Percentiles rank a stretch among this genome's conserved stretches.
phyloP scores from a whole-genome alignment of 2,797 vertebrate species.

The Tamandua tetradactyla region DNA sequence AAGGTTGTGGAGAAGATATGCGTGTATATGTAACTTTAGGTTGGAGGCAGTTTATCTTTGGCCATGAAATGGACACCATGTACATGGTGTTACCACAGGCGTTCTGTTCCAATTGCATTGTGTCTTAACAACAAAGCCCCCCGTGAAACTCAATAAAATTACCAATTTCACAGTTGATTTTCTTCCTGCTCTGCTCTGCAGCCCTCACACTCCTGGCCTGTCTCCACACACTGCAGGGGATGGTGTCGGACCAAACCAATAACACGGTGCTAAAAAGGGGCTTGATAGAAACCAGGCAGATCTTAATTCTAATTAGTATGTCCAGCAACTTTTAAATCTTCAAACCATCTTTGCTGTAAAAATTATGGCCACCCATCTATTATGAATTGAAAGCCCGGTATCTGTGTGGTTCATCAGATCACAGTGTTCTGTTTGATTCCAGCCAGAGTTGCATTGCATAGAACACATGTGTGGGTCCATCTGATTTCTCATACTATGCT shows the following conservation, averaged over 20 bases:
- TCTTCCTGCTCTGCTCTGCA: slow-evolving; percentile 90
- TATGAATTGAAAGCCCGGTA: not conserved
- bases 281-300: slow-evolving; percentile 84
- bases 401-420: not conserved
- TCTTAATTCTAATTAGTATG: slow-evolving; percentile 82
- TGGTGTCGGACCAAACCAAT: slow-evolving; percentile 87
- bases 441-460: not conserved
- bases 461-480: not conserved
- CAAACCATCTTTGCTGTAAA: slow-evolving; percentile 48
- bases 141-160: slow-evolving; percentile 90
- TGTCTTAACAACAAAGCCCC: slow-evolving; percentile 89
- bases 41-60: slow-evolving; percentile 84
- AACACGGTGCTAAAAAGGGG: slow-evolving; percentile 82
- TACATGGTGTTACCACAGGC: slow-evolving; percentile 85
- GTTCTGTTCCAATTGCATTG: slow-evolving; percentile 87
- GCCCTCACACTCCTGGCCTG: slow-evolving; percentile 89
- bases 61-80: slow-evolving; percentile 83
- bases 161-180: slow-evolving; percentile 92
- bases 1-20: slow-evolving; percentile 55
- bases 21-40: slow-evolving; percentile 65
- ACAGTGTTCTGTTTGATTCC: not conserved
- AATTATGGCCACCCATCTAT: not conserved
- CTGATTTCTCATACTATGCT: not conserved
- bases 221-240: slow-evolving; percentile 89
- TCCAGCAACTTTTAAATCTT: slow-evolving; percentile 82